These are phyloP conservation scores for Diglossa cyanea DNA, from an alignment of 2,797 vertebrate species.

Conservation along the genomic window DNA sequence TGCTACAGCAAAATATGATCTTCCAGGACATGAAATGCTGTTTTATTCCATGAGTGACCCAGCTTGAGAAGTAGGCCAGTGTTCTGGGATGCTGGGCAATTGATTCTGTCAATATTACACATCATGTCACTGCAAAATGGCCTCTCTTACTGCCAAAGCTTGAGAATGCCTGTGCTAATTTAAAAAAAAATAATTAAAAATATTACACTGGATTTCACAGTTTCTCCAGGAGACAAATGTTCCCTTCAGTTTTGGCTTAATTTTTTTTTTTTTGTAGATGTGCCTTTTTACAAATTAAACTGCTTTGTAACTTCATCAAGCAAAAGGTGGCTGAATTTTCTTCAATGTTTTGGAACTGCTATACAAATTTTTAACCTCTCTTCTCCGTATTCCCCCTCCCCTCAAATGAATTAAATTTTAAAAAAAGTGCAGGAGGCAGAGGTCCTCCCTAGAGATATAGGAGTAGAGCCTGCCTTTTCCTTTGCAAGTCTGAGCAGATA, in stretches of 20 bases:
- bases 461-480: neutral
- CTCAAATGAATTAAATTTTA: neutral
- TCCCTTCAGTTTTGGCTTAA: neutral
- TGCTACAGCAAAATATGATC: neutral
- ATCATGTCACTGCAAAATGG: neutral
- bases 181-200: neutral
- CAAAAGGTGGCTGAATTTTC: neutral
- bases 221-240: neutral
- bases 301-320: neutral
- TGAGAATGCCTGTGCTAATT: neutral
- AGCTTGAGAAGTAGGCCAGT: neutral
- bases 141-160: neutral
- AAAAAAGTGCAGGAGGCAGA: neutral
- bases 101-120: neutral
- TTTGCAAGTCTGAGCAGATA: slow-evolving; percentile 2
- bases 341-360: neutral
- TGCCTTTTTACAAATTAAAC: neutral
- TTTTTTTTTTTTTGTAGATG: neutral
- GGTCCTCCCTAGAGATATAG: neutral
- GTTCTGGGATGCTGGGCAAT: neutral
- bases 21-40: neutral
- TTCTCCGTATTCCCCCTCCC: neutral
- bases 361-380: neutral
- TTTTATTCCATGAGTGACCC: neutral
- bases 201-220: neutral